Base-by-base conservation (phyloP, 2,888 invertebrate genomes). In the Tiphia femorata region DNA sequence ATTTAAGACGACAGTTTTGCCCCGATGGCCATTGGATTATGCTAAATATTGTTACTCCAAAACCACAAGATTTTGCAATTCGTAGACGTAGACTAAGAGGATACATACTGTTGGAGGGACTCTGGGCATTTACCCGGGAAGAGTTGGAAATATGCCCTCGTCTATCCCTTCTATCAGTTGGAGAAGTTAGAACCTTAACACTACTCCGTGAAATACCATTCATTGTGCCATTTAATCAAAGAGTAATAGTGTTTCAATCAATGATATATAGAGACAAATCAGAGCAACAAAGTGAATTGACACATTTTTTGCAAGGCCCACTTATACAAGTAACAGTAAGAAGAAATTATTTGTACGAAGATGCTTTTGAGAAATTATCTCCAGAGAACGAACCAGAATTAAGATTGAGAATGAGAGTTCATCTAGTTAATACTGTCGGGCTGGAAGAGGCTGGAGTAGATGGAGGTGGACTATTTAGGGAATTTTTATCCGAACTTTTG, bases 361-460 rank as follows among this genome's bases (percentile, higher is more conserved):
- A 99, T 84, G 96, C 98, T 0, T 98, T 96, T 80, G 96, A 97
- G 48, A 96, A 96, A 83, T 87, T 98, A 3, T 93, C 96, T 1
- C 89, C 89, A 1, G 94, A 94, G 73, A 97, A 96, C 86, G 97
- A 96, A 77, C 92, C 95, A 0, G 95, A 97, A 79, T 82, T 98
- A 73, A 90, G 94, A 62, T 85, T 92, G 57, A 92, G 92, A 76
- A 90, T 98, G 79, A 87, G 96, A 41, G 94, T 98, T 2, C 95
- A 96, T 76, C 86, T 98, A 68, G 91, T 96, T 38, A 98, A 97
- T 76, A 91, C 91, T 53, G 92, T 93, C 1, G 98, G 98, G 0
- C 86, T 96, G 10, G 94, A 96, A 72, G 98, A 99, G 83, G 96
- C 96, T 0, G 99, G 98, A 0, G 94, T 98, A 1, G 99, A 99